These are phyloP conservation scores for Oeneis ivallda DNA, from an alignment of 2,888 invertebrate species.

Conservation along the genomic window DNA sequence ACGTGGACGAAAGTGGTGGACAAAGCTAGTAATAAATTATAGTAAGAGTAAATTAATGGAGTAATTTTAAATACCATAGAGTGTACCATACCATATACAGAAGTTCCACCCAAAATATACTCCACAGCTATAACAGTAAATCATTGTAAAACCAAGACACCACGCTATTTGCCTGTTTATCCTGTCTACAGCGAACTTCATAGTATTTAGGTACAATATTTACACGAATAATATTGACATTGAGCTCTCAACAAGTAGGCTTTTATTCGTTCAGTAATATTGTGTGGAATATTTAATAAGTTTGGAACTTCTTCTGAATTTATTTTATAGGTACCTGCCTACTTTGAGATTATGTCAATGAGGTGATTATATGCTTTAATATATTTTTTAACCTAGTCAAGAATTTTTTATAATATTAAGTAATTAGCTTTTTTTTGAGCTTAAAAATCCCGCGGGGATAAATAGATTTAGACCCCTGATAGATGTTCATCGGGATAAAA, in stretches of 20 bases:
- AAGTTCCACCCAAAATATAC: slow-evolving; percentile 12
- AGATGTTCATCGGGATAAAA: no score
- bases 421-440: no score
- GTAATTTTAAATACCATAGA: slow-evolving; percentile 7
- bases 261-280: background rate
- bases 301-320: background rate
- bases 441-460: no score
- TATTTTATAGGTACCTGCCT: no score
- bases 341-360: no score
- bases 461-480: no score
- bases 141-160: slow-evolving; percentile 31
- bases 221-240: slow-evolving; percentile 12
- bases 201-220: slow-evolving; percentile 25
- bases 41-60: background rate
- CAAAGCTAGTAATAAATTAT: no score
- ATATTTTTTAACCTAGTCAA: no score
- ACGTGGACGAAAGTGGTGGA: background rate
- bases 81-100: slow-evolving; percentile 10
- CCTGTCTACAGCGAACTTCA: slow-evolving; percentile 25
- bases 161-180: slow-evolving; percentile 26
- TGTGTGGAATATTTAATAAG: background rate
- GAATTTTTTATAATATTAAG: no score
- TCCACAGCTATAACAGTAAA: slow-evolving; percentile 30
- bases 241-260: slow-evolving; percentile 1
- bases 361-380: no score